Evolutionary conservation across 2,113 vertebrate species (phyloP).

Genomic region (Pomatostomus ruficeps): DNA sequence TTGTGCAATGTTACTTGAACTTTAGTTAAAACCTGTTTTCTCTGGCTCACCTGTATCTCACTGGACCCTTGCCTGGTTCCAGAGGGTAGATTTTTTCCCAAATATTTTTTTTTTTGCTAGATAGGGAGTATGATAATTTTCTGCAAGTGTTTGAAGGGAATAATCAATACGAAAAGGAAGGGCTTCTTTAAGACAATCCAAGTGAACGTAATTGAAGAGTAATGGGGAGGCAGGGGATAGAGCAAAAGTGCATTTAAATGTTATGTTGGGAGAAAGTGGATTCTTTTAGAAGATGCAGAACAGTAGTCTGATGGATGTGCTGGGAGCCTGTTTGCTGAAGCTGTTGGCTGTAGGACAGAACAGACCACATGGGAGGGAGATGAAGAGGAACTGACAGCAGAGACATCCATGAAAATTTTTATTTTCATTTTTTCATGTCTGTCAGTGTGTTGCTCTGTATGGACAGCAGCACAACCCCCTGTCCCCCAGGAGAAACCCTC

Average conservation of each 20-base stretch:
- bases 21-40: slow-evolving; percentile 4
- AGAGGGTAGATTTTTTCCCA: neutral
- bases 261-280: neutral
- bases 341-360: neutral
- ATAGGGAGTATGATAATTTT: neutral
- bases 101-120: neutral
- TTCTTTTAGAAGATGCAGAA: neutral
- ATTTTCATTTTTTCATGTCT: neutral
- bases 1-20: neutral
- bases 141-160: neutral
- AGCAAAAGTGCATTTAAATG: neutral
- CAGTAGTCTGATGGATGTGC: neutral
- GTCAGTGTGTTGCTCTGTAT: neutral
- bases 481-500: neutral
- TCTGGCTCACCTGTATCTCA: neutral
- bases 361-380: neutral
- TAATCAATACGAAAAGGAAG: neutral
- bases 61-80: neutral
- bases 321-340: neutral
- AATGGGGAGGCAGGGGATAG: neutral
- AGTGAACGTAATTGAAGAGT: neutral
- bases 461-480: neutral
- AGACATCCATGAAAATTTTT: neutral
- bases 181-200: neutral
- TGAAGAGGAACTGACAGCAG: neutral